Evolutionary conservation across 2,888 invertebrate genomes (phyloP).

Genomic region (Drosophila incognita): DNA sequence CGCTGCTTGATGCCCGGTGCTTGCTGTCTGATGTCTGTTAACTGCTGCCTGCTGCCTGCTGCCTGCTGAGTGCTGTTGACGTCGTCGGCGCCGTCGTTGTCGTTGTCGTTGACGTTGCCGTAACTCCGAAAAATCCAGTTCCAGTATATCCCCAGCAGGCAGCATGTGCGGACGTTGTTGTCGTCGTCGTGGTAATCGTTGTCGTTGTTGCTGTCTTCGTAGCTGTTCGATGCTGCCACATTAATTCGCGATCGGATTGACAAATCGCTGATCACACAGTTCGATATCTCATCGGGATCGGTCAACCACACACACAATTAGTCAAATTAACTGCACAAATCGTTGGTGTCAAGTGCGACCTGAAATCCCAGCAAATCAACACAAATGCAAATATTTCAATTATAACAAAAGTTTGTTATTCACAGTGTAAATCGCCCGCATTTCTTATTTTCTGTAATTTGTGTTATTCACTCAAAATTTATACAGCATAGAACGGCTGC

Average conservation of each 20-base stretch:
- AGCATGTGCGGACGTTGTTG: slow-evolving; percentile 83
- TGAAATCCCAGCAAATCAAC: slow-evolving; percentile 20
- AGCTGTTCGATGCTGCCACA: slow-evolving; percentile 30
- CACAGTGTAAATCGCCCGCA: slow-evolving; percentile 8
- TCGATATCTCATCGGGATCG: slow-evolving; percentile 32
- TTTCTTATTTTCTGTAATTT: slow-evolving; percentile 18
- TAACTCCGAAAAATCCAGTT: slow-evolving; percentile 81
- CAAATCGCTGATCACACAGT: slow-evolving; percentile 15
- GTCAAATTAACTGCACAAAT: slow-evolving; percentile 20
- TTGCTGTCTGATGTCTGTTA: neutral
- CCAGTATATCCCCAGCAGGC: slow-evolving; percentile 85
- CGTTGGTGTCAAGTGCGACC: slow-evolving; percentile 24
- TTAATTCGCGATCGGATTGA: slow-evolving; percentile 19
- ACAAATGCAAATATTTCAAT: neutral
- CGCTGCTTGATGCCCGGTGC: slow-evolving; percentile 24
- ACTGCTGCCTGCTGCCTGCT: neutral
- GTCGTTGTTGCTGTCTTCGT: slow-evolving; percentile 41
- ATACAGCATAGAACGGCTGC: slow-evolving; percentile 14
- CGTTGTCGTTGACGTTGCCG: slow-evolving; percentile 41
- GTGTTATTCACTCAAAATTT: slow-evolving; percentile 36
- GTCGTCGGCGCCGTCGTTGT: slow-evolving; percentile 10
- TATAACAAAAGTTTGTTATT: slow-evolving; percentile 7
- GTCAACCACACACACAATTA: slow-evolving; percentile 5
- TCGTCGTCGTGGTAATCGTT: slow-evolving; percentile 54
- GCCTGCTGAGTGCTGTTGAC: slow-evolving; percentile 20